Conservation (phyloP, 2,888 invertebrate species). For the Leucania comma region DNA sequence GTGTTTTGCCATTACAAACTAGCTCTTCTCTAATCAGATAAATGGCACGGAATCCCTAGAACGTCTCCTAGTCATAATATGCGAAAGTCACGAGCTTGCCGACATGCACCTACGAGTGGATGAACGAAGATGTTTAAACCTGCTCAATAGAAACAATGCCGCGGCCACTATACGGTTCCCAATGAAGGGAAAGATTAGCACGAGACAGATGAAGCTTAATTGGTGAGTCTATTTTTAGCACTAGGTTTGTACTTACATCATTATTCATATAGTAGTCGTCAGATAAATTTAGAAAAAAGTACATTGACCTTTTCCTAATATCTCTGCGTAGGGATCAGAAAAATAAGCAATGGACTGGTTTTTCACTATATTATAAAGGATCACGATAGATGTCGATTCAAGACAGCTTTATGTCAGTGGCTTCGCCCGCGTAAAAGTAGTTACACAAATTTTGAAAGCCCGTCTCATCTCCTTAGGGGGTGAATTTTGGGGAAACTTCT, state of each 20-base stretch:
- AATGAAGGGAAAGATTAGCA: slow-evolving; percentile 93
- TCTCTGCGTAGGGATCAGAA: too few relatives aligned
- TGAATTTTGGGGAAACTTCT: too few relatives aligned
- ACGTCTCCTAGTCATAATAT: slow-evolving; percentile 89
- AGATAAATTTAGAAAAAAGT: too few relatives aligned
- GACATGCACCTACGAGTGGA: slow-evolving; percentile 93
- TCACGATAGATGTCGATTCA: too few relatives aligned
- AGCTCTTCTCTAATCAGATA: slow-evolving; percentile 80
- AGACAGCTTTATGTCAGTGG: too few relatives aligned
- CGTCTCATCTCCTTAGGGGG: too few relatives aligned
- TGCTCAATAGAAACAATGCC: slow-evolving; percentile 92
- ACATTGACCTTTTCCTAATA: too few relatives aligned
- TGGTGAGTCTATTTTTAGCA: slow-evolving; percentile 87
- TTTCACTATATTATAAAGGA: too few relatives aligned
- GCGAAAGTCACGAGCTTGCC: slow-evolving; percentile 92
- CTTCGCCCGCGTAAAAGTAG: too few relatives aligned
- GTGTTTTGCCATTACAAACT: not conserved
- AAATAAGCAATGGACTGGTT: too few relatives aligned
- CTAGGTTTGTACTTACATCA: not conserved
- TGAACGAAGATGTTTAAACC: slow-evolving; percentile 93
- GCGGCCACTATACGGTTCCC: slow-evolving; percentile 92
- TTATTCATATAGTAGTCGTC: too few relatives aligned
- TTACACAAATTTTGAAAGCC: too few relatives aligned
- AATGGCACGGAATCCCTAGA: slow-evolving; percentile 90
- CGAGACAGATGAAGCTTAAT: slow-evolving; percentile 94